Percentiles rank a stretch among this genome's conserved stretches.
phyloP scores from a whole-genome alignment of 2,888 invertebrate species.

The Oscheius myriophilus region DNA sequence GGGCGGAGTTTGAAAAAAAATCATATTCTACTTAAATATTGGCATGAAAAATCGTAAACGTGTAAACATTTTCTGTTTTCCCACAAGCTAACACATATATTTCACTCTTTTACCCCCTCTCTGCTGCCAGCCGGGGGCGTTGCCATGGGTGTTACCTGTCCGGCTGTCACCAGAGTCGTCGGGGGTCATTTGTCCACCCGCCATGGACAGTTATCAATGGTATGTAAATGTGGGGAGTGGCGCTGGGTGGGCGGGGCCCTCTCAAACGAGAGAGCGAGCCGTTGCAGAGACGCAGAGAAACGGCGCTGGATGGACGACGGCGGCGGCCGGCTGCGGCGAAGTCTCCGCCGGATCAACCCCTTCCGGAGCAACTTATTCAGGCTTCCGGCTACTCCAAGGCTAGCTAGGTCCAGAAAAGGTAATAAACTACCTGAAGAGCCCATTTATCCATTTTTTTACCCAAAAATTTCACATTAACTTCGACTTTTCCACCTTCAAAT shows the following conservation, averaged over 20 bases:
- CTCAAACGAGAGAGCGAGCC: not conserved
- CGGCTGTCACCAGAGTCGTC: not conserved
- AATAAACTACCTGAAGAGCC: not conserved
- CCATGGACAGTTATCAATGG: constrained; percentile 22
- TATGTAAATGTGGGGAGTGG: constrained; percentile 23
- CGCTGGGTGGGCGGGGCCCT: constrained; percentile 11
- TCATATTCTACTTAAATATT: no score
- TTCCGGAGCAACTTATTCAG: constrained; percentile 30
- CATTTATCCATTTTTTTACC: no score
- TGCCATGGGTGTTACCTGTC: no score
- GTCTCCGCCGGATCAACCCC: constrained; percentile 31
- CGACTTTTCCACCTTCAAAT: no score
- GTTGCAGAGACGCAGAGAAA: constrained; percentile 1
- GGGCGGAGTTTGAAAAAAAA: no score
- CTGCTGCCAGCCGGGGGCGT: no score
- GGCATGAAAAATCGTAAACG: no score
- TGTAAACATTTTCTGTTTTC: no score
- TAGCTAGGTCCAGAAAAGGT: constrained; percentile 30
- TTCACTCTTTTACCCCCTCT: no score
- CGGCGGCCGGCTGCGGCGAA: constrained; percentile 25
- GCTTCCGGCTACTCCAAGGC: constrained; percentile 31
- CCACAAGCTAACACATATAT: no score
- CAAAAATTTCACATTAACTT: no score
- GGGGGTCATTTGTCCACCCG: not conserved
- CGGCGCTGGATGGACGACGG: constrained; percentile 20